Base-by-base conservation (phyloP, 2,113 vertebrate genomes). In the Neolamprologus ventralis region DNA sequence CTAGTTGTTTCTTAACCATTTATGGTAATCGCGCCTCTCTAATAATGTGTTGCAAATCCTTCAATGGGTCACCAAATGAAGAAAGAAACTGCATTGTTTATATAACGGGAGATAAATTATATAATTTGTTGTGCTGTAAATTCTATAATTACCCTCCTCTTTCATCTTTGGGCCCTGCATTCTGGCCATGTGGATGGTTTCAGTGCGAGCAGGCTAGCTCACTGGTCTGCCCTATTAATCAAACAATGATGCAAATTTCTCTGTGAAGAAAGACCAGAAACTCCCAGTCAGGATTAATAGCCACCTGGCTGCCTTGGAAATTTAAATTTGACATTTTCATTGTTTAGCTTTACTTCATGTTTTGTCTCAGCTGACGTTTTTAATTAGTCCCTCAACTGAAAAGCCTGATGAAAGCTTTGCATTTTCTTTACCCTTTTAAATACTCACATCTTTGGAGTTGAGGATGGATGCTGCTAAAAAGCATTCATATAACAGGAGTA, bases 271-370 rank as follows among this genome's bases (percentile, higher is more conserved):
- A 2, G 4, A 6, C 19, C 5, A 33, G 23, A 28, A 13, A 84
- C n/a, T 63, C 9, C 10, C 16, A 51, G 10, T 21, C 2, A 13
- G 14, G 63, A 85, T 85, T 84, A 57, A 87, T 71, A 84, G 13
- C 40, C 28, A 68, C 42, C 49, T 85, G 60, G 6, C 68, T 68
- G 55, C 73, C 49, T 65, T 89, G 80, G 23, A 84, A 86, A 87
- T 89, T 88, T 75, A 31, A 86, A 87, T 82, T 53, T 88, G 91
- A 92, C 87, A 91, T 93, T 90, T 91, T 83, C 78, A 78, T 78
- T 42, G 31, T 87, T 80, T 31, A 51, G 65, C 58, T 82, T 88
- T 53, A 23, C 37, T 40, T 23, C 31, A 75, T 84, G 81, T 89
- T 91, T 84, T 84, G 21, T 86, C 84, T 89, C 54, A 53, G 51